Evolutionary conservation across 2,797 vertebrate genomes (phyloP), one percentile per base, ranked within the genome.

Genomic region (Odontamblyopus lacepedii): DNA sequence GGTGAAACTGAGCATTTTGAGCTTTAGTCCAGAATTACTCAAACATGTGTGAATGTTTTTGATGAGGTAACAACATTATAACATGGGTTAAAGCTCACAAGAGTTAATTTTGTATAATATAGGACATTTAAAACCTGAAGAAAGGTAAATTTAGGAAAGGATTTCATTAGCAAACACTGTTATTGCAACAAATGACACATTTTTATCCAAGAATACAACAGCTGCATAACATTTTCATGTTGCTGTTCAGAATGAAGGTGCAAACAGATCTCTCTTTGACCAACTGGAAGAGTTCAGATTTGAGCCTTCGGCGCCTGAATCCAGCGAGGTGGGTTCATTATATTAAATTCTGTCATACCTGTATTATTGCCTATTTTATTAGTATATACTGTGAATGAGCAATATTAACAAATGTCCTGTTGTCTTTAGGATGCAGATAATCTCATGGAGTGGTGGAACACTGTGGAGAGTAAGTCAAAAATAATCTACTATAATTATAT

Each of bases 361-460:
- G 5, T 18, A 8, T 55, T 53, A 53, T 9, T 55, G n/a, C 0
- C 2, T 19, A 9, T 23, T 8, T 55, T 0, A 2, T 5, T 23
- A 23, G 6, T n/a, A 1, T n/a, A 53, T 70, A 7, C 53, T 67
- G 1, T 6, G 57, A 61, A 66, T 26, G 6, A 3, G 4, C 7
- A 11, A 26, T 19, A 18, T n/a, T 27, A 56, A 12, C 32, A 26
- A 57, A 63, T 71, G 6, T 27, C 4, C 65, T 51, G 7, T 1
- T 81, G 60, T 82, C 67, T 78, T 88, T 75, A 95, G 93, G 89
- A 91, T 78, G 67, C 80, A 75, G 88, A 91, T 11, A 74, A 78
- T 68, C 92, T 95, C 5, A 94, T 94, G 92, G 91, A 92, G 26
- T 95, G 94, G 94, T 94, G 94, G 94, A 79, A 87, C 72, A 91